Percentiles rank a stretch among this genome's conserved stretches.
Evolutionary conservation across 1,140 invertebrate species (phyloP).

Genomic region (Sycophila sp.): DNA sequence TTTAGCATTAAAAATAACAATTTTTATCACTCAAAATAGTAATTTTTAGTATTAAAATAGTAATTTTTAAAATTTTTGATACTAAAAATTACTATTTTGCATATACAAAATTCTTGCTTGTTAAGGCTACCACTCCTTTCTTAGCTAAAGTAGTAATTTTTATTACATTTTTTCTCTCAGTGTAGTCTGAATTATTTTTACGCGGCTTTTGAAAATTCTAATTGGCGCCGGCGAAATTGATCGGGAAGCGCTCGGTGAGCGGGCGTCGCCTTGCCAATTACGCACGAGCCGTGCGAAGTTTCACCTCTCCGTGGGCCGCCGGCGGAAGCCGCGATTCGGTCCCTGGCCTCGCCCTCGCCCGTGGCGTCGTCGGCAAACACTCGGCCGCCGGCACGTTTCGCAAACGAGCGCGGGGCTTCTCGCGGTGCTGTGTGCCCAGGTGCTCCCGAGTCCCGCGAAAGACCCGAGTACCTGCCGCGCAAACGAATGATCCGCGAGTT

Average conservation of each 20-base stretch:
- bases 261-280: not conserved
- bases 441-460: not conserved
- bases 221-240: not conserved
- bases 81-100: no score
- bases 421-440: slow-evolving; percentile 15
- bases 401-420: not conserved
- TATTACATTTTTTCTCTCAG: no score
- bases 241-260: not conserved
- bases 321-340: not conserved
- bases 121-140: no score
- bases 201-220: not conserved
- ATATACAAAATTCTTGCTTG: no score
- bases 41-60: no score
- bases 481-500: slow-evolving; percentile 2
- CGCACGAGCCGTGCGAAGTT: not conserved
- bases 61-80: no score
- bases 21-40: no score
- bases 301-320: not conserved
- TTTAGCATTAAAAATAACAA: no score
- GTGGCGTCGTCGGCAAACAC: slow-evolving; percentile 7
- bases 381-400: not conserved
- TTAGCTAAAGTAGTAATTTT: no score
- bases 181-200: no score
- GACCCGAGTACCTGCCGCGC: slow-evolving; percentile 11
- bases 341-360: not conserved